Conservation (phyloP, 1,140 invertebrate genomes). For the Galleria mellonella region DNA sequence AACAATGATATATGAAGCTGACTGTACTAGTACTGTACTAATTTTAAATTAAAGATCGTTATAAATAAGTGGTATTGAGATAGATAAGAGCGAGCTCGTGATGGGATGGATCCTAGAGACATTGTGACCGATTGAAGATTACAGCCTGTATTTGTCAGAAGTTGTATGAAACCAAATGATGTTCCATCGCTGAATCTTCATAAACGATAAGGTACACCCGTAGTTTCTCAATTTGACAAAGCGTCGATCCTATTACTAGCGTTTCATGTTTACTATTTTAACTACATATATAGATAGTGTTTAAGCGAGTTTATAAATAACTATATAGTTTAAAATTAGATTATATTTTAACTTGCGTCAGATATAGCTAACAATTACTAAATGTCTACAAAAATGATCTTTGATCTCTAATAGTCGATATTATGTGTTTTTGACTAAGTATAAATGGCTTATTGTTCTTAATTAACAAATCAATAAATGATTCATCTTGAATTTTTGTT, state of each 20-base stretch:
- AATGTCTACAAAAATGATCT: conserved; percentile 33
- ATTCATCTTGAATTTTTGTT: conserved; percentile 52
- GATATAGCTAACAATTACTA: conserved; percentile 31
- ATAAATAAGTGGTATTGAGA: too few relatives aligned
- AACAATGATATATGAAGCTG: too few relatives aligned
- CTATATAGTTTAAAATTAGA: conserved; percentile 15
- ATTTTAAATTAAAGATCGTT: too few relatives aligned
- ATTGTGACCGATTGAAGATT: neutral
- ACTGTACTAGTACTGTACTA: too few relatives aligned
- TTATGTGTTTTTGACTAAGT: conserved; percentile 56
- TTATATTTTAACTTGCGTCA: conserved; percentile 60
- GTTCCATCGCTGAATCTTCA: too few relatives aligned
- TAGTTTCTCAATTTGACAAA: too few relatives aligned
- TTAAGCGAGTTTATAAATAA: conserved; percentile 18
- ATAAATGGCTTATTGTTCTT: conserved; percentile 61
- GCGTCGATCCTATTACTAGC: neutral
- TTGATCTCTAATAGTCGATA: conserved; percentile 43
- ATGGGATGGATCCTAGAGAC: too few relatives aligned
- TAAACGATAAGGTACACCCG: too few relatives aligned
- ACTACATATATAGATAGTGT: conserved; percentile 14
- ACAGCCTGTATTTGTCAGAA: conserved; percentile 58
- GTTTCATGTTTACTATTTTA: conserved; percentile 15
- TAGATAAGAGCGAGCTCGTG: too few relatives aligned
- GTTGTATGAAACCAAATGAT: conserved; percentile 19
- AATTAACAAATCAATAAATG: conserved; percentile 60